These are phyloP conservation scores for Drosophila neocordata DNA, from an alignment of 1,140 invertebrate genomes.

Conservation along the genomic window DNA sequence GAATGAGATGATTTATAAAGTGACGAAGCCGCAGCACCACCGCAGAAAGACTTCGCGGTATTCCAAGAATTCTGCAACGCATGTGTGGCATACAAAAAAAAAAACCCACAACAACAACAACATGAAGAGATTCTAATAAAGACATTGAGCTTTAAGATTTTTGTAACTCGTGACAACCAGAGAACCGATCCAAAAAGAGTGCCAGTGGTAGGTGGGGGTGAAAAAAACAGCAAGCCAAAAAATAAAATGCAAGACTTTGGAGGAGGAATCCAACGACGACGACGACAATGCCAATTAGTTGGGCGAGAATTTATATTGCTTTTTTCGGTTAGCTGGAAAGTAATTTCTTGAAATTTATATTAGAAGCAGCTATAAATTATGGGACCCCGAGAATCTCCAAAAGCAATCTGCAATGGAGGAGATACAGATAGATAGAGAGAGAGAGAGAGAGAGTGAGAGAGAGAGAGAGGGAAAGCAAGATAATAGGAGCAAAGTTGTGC, in stretches of 20 bases:
- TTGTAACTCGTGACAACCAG: neutral
- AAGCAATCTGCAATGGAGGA: slow-evolving; percentile 57
- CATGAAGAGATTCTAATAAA: slow-evolving; percentile 56
- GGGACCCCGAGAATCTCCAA: slow-evolving; percentile 37
- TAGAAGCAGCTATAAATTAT: slow-evolving; percentile 72
- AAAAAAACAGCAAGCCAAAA: neutral
- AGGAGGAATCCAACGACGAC: slow-evolving; percentile 9
- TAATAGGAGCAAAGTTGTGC: slow-evolving; percentile 50
- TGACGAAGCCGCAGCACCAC: slow-evolving; percentile 58
- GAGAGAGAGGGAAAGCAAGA: neutral
- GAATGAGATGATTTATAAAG: slow-evolving; percentile 70
- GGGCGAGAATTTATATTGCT: slow-evolving; percentile 77
- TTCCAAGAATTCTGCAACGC: slow-evolving; percentile 60
- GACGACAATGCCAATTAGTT: slow-evolving; percentile 70
- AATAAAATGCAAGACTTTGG: slow-evolving; percentile 24
- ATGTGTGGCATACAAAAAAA: slow-evolving; percentile 34
- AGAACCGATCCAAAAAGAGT: neutral
- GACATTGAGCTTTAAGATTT: slow-evolving; percentile 51
- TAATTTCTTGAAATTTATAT: slow-evolving; percentile 76
- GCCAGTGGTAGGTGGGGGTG: no score
- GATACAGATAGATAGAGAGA: neutral
- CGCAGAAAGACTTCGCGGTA: slow-evolving; percentile 55
- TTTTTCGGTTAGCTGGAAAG: slow-evolving; percentile 45
- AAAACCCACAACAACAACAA: slow-evolving; percentile 14
- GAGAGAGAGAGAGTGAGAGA: neutral